Conservation (phyloP, 2,797 vertebrate species). For the Lemur catta region DNA sequence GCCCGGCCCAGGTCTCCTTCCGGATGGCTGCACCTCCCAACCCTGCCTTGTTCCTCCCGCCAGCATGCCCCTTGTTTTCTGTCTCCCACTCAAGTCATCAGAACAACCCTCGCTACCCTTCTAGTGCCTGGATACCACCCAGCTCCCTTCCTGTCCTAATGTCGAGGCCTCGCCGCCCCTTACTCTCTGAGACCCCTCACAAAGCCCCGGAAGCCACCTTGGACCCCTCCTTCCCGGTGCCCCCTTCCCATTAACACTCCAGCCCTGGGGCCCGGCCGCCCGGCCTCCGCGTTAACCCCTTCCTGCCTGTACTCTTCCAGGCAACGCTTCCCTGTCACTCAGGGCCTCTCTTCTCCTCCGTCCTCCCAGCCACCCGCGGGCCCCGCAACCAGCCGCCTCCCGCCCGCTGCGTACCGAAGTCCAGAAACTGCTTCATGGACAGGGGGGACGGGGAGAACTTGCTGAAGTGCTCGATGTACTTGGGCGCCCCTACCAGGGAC, state of each 20-base stretch:
- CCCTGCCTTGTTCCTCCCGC: neutral
- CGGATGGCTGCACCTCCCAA: neutral
- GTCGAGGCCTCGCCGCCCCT: neutral
- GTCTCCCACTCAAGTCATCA: neutral
- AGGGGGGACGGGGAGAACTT: conserved; percentile 97
- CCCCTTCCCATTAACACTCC: neutral
- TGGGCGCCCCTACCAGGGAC: conserved; percentile 91
- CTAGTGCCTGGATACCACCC: neutral
- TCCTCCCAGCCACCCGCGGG: neutral
- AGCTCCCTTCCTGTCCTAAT: neutral
- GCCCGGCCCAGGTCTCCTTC: neutral
- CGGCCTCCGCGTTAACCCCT: conserved; percentile 49
- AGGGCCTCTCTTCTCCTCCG: neutral
- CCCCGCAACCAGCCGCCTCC: conserved; percentile 49
- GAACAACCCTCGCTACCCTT: neutral
- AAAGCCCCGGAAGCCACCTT: neutral
- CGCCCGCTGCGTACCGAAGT: conserved; percentile 89
- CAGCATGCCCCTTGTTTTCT: neutral
- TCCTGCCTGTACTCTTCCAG: neutral
- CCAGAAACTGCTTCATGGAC: conserved; percentile 96
- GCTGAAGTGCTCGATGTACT: conserved; percentile 95
- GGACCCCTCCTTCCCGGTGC: neutral
- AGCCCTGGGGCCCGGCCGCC: neutral
- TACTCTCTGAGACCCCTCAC: neutral
- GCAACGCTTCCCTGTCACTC: neutral